phyloP scores from a whole-genome alignment of 2,888 invertebrate species.

The Tetanocera ferruginea region DNA sequence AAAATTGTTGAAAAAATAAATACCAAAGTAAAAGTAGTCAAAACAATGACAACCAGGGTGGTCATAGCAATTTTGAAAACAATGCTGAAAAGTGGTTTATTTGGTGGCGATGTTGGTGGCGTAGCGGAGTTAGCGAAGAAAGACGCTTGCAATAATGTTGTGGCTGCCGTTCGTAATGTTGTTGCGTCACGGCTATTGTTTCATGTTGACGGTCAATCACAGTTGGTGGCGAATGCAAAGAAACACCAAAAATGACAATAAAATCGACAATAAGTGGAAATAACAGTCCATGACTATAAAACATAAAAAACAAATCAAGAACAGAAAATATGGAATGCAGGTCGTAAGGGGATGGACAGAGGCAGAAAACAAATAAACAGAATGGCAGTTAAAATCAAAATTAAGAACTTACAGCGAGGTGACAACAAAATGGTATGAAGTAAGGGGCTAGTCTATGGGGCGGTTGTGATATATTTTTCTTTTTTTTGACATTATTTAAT shows the following conservation, averaged over 20 bases:
- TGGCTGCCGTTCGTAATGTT: neutral
- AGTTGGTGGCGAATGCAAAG: neutral
- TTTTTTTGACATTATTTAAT: no score
- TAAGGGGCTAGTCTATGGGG: no score
- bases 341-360: neutral
- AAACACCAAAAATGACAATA: neutral
- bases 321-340: neutral
- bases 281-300: neutral
- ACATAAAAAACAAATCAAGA: neutral
- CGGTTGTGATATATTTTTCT: no score
- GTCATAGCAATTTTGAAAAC: neutral
- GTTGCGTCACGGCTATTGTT: no score
- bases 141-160: neutral
- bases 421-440: no score
- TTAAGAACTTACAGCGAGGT: neutral
- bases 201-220: neutral
- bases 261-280: slow-evolving; percentile 5
- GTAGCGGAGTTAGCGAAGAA: no score
- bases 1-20: neutral
- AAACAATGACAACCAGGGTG: neutral
- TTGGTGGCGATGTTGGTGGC: neutral
- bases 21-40: neutral
- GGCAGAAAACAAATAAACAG: neutral
- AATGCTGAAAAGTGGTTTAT: neutral
- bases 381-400: neutral